Evolutionary conservation across 2,888 invertebrate genomes (phyloP).

Genomic region (Sarcophaga carnaria): DNA sequence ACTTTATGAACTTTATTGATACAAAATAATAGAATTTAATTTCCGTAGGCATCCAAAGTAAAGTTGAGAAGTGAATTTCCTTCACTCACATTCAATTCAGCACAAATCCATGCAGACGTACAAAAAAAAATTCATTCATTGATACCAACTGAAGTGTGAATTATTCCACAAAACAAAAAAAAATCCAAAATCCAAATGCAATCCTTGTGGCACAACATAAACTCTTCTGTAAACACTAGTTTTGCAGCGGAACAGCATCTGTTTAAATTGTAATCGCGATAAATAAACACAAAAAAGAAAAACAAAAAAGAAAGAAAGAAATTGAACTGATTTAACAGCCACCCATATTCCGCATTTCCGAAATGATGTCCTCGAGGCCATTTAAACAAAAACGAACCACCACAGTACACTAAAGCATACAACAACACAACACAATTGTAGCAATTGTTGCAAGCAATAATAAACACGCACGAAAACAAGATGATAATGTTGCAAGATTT

Average conservation of each 20-base stretch:
- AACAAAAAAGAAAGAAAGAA: conserved; percentile 46
- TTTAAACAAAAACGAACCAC: conserved; percentile 47
- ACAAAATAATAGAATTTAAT: too few species aligned
- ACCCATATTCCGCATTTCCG: conserved; percentile 69
- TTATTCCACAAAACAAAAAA: conserved; percentile 14
- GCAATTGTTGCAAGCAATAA: conserved; percentile 65
- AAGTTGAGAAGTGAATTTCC: neutral
- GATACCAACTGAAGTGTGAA: conserved; percentile 39
- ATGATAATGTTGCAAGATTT: conserved; percentile 62
- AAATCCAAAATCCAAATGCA: neutral
- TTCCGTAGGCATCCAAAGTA: neutral
- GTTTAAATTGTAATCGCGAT: conserved; percentile 70
- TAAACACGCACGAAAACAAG: conserved; percentile 66
- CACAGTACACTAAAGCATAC: neutral
- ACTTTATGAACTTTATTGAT: too few species aligned
- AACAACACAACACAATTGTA: conserved; percentile 40
- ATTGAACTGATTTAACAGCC: conserved; percentile 61
- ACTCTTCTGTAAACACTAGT: conserved; percentile 20
- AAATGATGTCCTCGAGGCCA: conserved; percentile 69
- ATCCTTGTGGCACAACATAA: conserved; percentile 5
- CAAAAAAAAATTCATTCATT: conserved; percentile 29
- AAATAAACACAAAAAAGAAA: conserved; percentile 58
- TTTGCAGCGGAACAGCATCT: conserved; percentile 50
- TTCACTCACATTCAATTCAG: neutral
- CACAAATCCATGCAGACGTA: neutral